phyloP scores from a whole-genome alignment of 2,797 vertebrate genomes.

The Sebastes trivittatus region DNA sequence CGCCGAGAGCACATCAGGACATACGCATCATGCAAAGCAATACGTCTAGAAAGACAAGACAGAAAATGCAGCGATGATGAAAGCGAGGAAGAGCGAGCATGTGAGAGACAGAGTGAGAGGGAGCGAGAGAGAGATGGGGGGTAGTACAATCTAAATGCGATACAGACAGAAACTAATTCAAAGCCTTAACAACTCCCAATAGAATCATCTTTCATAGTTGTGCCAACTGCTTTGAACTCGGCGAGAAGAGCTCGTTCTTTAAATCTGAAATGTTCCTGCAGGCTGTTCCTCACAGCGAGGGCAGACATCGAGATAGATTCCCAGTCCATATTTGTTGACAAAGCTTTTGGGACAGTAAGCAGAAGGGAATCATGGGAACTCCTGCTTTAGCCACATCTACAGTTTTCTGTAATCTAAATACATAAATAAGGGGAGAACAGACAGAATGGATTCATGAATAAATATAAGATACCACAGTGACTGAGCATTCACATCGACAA shows the following conservation, averaged over 20 bases:
- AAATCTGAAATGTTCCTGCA: slow-evolving; percentile 64
- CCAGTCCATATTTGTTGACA: slow-evolving; percentile 67
- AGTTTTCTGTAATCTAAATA: slow-evolving; percentile 52
- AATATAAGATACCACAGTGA: slow-evolving; percentile 40
- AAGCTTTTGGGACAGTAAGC: slow-evolving; percentile 66
- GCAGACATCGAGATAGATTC: slow-evolving; percentile 46
- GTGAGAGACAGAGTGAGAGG: slow-evolving; percentile 15
- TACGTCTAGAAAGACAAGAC: slow-evolving; percentile 12
- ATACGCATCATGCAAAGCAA: slow-evolving; percentile 23
- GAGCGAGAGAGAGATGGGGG: background rate
- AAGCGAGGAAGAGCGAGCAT: slow-evolving; percentile 17
- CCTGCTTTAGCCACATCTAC: slow-evolving; percentile 37
- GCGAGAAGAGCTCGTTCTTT: slow-evolving; percentile 49
- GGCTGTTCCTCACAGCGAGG: slow-evolving; percentile 58
- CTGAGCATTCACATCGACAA: slow-evolving; percentile 15
- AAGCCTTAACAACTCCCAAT: slow-evolving; percentile 63
- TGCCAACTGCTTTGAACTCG: slow-evolving; percentile 58
- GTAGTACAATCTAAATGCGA: slow-evolving; percentile 39
- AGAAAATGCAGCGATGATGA: slow-evolving; percentile 15
- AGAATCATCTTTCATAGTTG: slow-evolving; percentile 51
- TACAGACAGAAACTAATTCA: slow-evolving; percentile 65
- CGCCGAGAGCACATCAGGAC: slow-evolving; percentile 9
- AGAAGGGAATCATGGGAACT: slow-evolving; percentile 51
- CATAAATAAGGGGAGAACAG: slow-evolving; percentile 46
- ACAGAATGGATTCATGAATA: slow-evolving; percentile 58